These are phyloP conservation scores for Spodoptera litura DNA, from an alignment of 1,140 invertebrate genomes.

Conservation along the genomic window DNA sequence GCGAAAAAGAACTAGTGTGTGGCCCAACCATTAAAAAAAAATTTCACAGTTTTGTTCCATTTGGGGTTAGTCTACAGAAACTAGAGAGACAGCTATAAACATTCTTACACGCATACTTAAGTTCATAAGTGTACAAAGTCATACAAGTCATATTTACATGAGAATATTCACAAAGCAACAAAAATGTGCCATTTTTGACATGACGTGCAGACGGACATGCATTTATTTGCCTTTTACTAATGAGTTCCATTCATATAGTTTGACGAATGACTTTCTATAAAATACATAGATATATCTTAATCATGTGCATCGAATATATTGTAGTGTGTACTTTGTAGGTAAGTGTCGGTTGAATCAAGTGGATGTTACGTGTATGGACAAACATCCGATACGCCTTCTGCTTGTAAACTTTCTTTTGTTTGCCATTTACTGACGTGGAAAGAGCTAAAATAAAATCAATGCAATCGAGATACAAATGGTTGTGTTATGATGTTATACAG, in stretches of 20 bases:
- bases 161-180: too few relatives aligned
- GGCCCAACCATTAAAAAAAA: too few relatives aligned
- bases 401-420: conserved; percentile 48
- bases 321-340: not conserved
- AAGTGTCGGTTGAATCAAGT: conserved; percentile 26
- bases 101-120: too few relatives aligned
- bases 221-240: not conserved
- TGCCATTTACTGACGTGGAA: not conserved
- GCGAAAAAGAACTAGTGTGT: too few relatives aligned
- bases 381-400: conserved; percentile 44
- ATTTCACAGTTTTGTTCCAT: too few relatives aligned
- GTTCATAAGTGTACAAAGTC: too few relatives aligned
- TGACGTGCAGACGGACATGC: too few relatives aligned
- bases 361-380: conserved; percentile 41
- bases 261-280: conserved; percentile 26
- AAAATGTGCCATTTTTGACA: too few relatives aligned
- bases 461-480: not conserved
- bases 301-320: not conserved
- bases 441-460: not conserved
- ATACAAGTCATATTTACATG: too few relatives aligned
- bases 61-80: too few relatives aligned
- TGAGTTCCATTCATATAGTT: not conserved
- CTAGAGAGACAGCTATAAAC: too few relatives aligned
- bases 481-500: not conserved
- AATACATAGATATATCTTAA: not conserved